Base-by-base conservation (phyloP, 1,140 invertebrate genomes). In the Nomia melanderi region DNA sequence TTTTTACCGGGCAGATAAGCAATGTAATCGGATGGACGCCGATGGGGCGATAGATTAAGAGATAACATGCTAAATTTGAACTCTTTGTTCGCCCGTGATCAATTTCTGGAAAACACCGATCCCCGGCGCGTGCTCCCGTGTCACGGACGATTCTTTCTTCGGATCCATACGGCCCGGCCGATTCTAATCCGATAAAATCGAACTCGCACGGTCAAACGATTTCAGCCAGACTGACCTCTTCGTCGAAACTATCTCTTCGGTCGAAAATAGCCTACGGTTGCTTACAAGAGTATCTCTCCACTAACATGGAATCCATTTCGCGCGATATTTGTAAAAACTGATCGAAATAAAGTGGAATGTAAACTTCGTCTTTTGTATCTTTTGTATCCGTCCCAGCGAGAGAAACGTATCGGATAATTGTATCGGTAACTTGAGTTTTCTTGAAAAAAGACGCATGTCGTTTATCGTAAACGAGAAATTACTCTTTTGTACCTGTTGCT, bases 31-130 rank as follows among this genome's bases (percentile, higher is more conserved):
- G 12, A 63, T 53, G 53, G 39, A 41, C 1, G 23, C 5, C 5
- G 6, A 41, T 41, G 29, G 17, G 23, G 25, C 5, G 14, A 4
- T 9, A 25, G 44, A 36, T 53, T 53, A 7, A 39, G 36, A 64
- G 47, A 73, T 56, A 73, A 54, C 33, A 0, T 17, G 25, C 7
- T 47, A 9, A 59, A 59, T 12, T 73, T 65, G 31, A 23, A 72
- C 2, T 25, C 9, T 44, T 39, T 47, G 12, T 65, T 27, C 6
- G 7, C 7, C 4, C 7, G 2, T 33, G 12, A 33, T n/a, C 25
- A 57, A 57, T 57, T 31, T 57, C 27, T 57, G 27, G 6, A 1
- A n/a, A 25, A 39, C 7, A 1, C 20, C n/a, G 20, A n/a, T n/a
- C 47, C n/a, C 47, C 0, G 5, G 1, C 6, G 47, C 4, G 20